These are phyloP conservation scores for Galaxias olidus DNA, from an alignment of 2,797 vertebrate species.

Conservation along the genomic window DNA sequence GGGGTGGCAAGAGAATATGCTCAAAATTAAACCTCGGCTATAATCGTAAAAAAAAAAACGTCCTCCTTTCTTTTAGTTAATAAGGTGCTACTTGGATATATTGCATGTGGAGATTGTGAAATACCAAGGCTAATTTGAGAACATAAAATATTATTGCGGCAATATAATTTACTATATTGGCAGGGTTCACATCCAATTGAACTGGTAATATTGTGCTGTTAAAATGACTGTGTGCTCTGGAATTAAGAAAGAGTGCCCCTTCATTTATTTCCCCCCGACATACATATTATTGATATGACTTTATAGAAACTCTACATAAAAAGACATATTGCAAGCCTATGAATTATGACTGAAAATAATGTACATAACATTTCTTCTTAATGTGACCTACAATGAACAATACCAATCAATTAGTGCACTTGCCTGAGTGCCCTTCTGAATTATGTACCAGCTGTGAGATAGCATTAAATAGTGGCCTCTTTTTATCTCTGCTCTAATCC, in stretches of 20 bases:
- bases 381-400: conserved; percentile 19
- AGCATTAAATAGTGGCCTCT: conserved; percentile 5
- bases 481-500: not conserved
- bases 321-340: not conserved
- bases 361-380: conserved; percentile 38
- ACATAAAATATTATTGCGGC: conserved; percentile 66
- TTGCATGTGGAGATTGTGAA: conserved; percentile 57
- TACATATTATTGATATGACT: conserved; percentile 32
- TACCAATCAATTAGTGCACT: conserved; percentile 39
- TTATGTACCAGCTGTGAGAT: conserved; percentile 6
- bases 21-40: conserved; percentile 54
- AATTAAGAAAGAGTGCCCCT: conserved; percentile 63
- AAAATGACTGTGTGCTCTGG: conserved; percentile 57
- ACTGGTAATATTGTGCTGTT: conserved; percentile 62
- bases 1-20: conserved; percentile 45
- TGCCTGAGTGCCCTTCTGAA: conserved; percentile 5
- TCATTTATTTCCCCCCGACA: conserved; percentile 40
- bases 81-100: conserved; percentile 51
- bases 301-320: conserved; percentile 33
- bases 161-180: conserved; percentile 67
- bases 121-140: conserved; percentile 51
- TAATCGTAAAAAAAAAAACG: conserved; percentile 45
- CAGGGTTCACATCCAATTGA: conserved; percentile 57
- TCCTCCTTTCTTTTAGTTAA: conserved; percentile 46
- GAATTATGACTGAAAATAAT: conserved; percentile 37